Base-by-base conservation (phyloP, 1,140 invertebrate genomes). In the Trichomalopsis sarcophagae region DNA sequence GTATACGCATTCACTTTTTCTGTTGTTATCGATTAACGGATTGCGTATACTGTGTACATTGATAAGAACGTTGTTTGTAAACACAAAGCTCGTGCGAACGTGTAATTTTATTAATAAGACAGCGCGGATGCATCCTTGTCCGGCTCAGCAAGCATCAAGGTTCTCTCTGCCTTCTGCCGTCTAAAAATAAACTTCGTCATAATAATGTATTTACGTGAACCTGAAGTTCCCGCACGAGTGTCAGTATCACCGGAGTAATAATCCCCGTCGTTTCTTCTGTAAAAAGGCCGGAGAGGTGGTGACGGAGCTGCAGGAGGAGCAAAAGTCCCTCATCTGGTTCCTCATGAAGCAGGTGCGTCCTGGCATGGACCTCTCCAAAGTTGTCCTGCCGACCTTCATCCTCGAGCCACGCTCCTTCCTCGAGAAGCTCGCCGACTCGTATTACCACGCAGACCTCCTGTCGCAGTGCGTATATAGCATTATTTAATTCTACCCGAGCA, bases 281-380 rank as follows among this genome's bases (percentile, higher is more conserved):
- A 4, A 4, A 55, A 74, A 97, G 96, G 96, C 96, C 85, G 97
- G 97, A 6, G 97, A 98, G 90, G 96, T 98, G 88, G 97, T 98
- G 2, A 97, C 98, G 90, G 98, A 98, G 91, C 94, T 99, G 40
- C 97, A 96, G 17, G 98, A 99, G 78, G 98, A 99, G 91, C 98
- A 99, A 93, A 99, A 98, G 91, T 98, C 97, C 33, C 93, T 99
- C 47, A 96, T 99, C 89, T 99, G 98, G 98, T 97, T 96, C 89
- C 94, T 99, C 23, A 94, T 99, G 88, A 99, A 99, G 92, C 98
- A 99, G 95, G 97, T 98, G 88, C 94, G 98, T 33, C 98, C 98
- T 27, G 98, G 98, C 27, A 99, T 99, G 98, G 98, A 99, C 93
- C 93, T 99, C n/a, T 98, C 97, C 77, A 98, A 98, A 93, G 98